phyloP scores from a whole-genome alignment of 2,888 invertebrate species.

The Parnassius glacialis region DNA sequence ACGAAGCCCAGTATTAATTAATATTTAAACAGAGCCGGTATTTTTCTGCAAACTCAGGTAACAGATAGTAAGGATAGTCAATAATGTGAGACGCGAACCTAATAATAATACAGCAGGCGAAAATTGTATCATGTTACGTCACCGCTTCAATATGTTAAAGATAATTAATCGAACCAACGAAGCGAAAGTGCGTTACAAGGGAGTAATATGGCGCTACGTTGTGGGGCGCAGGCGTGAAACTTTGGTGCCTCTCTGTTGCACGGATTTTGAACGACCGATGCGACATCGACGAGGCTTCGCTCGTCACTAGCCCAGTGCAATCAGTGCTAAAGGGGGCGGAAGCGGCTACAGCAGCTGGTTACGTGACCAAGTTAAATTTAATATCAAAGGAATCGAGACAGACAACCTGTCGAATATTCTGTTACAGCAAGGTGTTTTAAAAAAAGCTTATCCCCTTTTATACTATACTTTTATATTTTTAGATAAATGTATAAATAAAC shows the following conservation, averaged over 20 bases:
- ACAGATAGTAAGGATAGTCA: neutral
- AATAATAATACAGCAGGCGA: constrained; percentile 9
- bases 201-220: constrained; percentile 56
- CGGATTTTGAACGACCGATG: constrained; percentile 44
- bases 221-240: constrained; percentile 61
- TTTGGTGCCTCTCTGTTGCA: constrained; percentile 49
- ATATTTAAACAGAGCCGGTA: neutral
- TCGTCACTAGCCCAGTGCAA: constrained; percentile 42
- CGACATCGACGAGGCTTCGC: constrained; percentile 33
- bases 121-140: constrained; percentile 41
- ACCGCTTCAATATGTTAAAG: constrained; percentile 51
- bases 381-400: constrained; percentile 44
- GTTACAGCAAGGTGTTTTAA: neutral
- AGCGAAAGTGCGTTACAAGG: constrained; percentile 55
- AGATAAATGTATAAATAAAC: neutral
- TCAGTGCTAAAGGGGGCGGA: constrained; percentile 46
- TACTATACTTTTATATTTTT: too few relatives aligned
- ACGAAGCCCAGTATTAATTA: too few relatives aligned
- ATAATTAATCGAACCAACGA: constrained; percentile 71
- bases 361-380: constrained; percentile 53
- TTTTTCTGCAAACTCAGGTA: neutral
- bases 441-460: neutral
- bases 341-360: constrained; percentile 32
- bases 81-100: constrained; percentile 4
- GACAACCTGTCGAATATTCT: constrained; percentile 32